phyloP scores from a whole-genome alignment of 1,140 invertebrate species.

The Wiebesia pumilae region DNA sequence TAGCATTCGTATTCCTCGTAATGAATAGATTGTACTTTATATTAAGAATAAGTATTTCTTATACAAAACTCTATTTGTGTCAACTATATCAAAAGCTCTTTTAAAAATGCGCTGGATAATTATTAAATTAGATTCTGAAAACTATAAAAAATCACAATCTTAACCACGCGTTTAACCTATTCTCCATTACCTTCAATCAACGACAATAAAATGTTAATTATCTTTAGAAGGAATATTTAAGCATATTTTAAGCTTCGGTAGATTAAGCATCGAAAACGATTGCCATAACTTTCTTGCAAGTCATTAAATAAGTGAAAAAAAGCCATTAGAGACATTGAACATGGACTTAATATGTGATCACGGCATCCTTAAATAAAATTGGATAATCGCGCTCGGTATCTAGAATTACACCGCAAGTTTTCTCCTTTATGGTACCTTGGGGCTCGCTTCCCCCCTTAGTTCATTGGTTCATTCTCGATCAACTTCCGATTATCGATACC shows the following conservation, averaged over 20 bases:
- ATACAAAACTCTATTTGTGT: too few relatives aligned
- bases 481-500: conserved; percentile 49
- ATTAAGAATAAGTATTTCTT: too few relatives aligned
- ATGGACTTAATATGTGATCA: conserved; percentile 12
- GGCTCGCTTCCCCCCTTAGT: background rate
- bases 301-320: background rate
- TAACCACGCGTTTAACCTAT: background rate
- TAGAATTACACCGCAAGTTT: conserved; percentile 46
- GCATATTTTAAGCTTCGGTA: background rate
- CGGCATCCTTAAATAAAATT: conserved; percentile 39
- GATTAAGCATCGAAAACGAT: background rate
- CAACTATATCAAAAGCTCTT: too few relatives aligned
- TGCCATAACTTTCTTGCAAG: background rate
- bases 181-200: background rate
- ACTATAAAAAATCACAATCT: too few relatives aligned
- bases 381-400: conserved; percentile 38
- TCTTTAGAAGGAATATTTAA: background rate
- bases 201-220: background rate
- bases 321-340: background rate
- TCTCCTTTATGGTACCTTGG: conserved; percentile 4
- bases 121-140: too few relatives aligned
- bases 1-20: too few relatives aligned
- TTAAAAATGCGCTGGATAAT: too few relatives aligned
- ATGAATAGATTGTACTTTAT: too few relatives aligned
- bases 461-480: background rate